Evolutionary conservation across 2,888 invertebrate genomes (phyloP).

Genomic region (Cheilosia impressa): DNA sequence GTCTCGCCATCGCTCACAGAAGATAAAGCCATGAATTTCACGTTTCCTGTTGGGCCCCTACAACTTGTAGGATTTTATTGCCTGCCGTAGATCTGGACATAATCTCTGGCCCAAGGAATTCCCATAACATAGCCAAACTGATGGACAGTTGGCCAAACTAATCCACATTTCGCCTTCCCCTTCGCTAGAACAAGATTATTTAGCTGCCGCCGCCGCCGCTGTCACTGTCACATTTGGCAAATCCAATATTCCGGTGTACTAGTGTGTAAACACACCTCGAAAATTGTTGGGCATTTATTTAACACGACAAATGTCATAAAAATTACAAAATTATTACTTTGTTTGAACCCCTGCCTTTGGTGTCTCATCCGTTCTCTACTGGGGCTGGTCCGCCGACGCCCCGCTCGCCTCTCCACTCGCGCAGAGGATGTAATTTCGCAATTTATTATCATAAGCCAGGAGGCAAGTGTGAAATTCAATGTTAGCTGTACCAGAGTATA

Average conservation of each 20-base stretch:
- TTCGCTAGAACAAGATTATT: conserved; percentile 49
- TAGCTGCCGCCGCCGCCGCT: conserved; percentile 22
- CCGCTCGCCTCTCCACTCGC: conserved; percentile 7
- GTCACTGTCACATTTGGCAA: conserved; percentile 62
- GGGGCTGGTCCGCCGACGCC: conserved; percentile 21
- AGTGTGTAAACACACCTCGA: conserved; percentile 70
- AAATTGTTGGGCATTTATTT: conserved; percentile 69
- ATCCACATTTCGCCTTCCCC: conserved; percentile 55
- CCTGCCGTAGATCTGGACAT: conserved; percentile 44
- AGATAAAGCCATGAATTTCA: conserved; percentile 47
- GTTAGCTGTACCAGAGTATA: conserved; percentile 40
- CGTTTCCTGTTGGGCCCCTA: conserved; percentile 27
- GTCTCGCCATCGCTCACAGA: conserved; percentile 38
- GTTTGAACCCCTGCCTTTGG: conserved; percentile 71
- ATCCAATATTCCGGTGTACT: conserved; percentile 44
- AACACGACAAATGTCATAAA: conserved; percentile 73
- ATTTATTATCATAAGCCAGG: conserved; percentile 75
- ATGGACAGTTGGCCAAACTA: conserved; percentile 68
- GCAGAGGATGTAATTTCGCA: conserved; percentile 71
- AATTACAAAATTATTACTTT: conserved; percentile 73
- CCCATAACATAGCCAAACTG: conserved; percentile 64
- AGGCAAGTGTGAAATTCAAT: conserved; percentile 74
- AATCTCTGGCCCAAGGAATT: conserved; percentile 47
- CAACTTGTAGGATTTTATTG: conserved; percentile 53
- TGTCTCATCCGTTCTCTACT: conserved; percentile 60